Evolutionary conservation across 2,113 vertebrate genomes (phyloP), one percentile per base, ranked within the genome.

Genomic region (Platycercus adscitus): DNA sequence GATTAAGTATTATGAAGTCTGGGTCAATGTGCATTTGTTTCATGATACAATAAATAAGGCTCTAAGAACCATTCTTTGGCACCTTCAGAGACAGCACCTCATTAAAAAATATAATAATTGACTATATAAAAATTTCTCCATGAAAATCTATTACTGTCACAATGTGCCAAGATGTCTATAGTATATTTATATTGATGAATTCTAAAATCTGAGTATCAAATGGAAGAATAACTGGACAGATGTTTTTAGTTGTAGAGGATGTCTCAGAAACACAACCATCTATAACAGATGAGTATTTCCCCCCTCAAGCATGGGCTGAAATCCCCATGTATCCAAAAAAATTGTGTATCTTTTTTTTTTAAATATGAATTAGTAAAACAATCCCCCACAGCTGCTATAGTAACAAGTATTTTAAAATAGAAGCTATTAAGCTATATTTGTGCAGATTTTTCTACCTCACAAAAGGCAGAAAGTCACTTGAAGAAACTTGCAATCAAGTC

Each of bases 401-500:
- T 72, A 81, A 52, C 23, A 93, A 55, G 9, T 5, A 39, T 24
- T 90, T 50, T 26, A 82, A 55, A 56, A 15, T 10, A 60, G 8
- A 64, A 87, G 63, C 52, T 56, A 76, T 41, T 75, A 91, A 96
- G 46, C 80, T 26, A 7, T 6, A 78, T 78, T 89, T 47, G 25
- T 41, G 33, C 56, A 69, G 23, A 58, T 79, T 94, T 58, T 86
- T 69, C 60, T 78, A 82, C 35, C 24, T 39, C 93, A 80, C 23
- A 91, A 63, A 61, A 93, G 53, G 47, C 53, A 4, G 20, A 81
- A 87, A 93, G 37, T 75, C 87, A 43, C 53, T 65, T 86, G 53
- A 93, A 50, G 85, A 91, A 76, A 92, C 55, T 26, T 78, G 64
- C 81, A 94, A 93, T 39, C 69, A 93, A 93, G 72, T 89, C 79